Evolutionary conservation across 2,888 invertebrate genomes (phyloP).

Genomic region (Limenitis camilla): DNA sequence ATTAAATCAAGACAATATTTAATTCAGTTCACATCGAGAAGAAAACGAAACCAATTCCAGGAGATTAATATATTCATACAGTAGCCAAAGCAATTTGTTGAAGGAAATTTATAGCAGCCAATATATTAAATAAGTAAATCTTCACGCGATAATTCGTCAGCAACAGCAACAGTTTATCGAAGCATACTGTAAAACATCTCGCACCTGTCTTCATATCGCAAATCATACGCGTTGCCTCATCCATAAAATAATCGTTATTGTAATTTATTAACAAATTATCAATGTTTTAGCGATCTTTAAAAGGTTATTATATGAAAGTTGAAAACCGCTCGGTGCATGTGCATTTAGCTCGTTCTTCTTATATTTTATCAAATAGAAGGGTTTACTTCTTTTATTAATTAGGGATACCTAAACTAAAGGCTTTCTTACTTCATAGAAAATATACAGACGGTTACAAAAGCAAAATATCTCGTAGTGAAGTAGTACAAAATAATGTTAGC

Average conservation of each 20-base stretch:
- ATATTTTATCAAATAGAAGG: too few species aligned
- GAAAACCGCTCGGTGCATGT: too few species aligned
- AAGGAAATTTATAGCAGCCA: conserved; percentile 9
- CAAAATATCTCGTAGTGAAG: too few species aligned
- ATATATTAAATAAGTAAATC: conserved; percentile 12
- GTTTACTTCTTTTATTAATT: too few species aligned
- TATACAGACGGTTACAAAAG: too few species aligned
- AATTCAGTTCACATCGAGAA: not conserved
- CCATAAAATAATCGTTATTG: conserved; percentile 15
- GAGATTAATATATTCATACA: conserved; percentile 10
- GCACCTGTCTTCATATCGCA: conserved; percentile 22
- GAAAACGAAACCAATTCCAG: conserved; percentile 2
- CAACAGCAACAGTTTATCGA: conserved; percentile 1
- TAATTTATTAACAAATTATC: conserved; percentile 13
- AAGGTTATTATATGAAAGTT: too few species aligned
- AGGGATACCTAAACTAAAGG: too few species aligned
- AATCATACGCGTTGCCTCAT: conserved; percentile 5
- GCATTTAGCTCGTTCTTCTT: too few species aligned
- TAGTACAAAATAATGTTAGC: too few species aligned
- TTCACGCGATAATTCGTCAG: conserved; percentile 10
- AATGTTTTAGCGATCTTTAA: not conserved
- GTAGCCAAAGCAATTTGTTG: conserved; percentile 12
- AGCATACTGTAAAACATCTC: conserved; percentile 18
- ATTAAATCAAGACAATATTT: not conserved
- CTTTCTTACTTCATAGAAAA: too few species aligned